These are phyloP conservation scores for Gallirallus australis DNA, from an alignment of 2,797 vertebrate species.

Conservation along the genomic window DNA sequence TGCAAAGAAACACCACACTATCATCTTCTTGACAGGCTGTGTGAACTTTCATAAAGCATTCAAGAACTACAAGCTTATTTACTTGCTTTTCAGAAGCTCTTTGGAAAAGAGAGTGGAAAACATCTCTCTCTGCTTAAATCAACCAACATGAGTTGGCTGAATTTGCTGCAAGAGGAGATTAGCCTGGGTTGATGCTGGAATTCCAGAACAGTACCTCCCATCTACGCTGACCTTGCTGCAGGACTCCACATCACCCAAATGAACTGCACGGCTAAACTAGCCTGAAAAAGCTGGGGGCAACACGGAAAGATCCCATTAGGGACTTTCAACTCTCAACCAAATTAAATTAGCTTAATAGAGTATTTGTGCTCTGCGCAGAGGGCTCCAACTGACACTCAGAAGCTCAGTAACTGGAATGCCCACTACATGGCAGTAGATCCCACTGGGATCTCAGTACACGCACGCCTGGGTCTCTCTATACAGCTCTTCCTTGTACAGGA, in stretches of 20 bases:
- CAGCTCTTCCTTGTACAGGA: neutral
- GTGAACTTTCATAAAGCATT: neutral
- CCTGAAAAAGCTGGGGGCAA: neutral
- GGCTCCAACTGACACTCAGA: neutral
- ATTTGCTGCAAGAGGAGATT: neutral
- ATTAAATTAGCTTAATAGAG: neutral
- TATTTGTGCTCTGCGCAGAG: neutral
- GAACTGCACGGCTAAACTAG: neutral
- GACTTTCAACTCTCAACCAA: neutral
- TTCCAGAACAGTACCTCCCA: neutral
- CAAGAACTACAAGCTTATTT: neutral
- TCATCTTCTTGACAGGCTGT: neutral
- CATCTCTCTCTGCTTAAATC: neutral
- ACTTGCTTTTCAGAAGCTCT: neutral
- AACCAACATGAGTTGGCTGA: neutral
- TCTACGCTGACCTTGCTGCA: fast-evolving
- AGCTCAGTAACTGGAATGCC: neutral
- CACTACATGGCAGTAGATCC: fast-evolving
- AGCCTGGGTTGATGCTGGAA: neutral
- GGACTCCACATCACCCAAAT: neutral
- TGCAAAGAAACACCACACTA: neutral
- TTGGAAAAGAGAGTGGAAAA: neutral
- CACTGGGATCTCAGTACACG: neutral
- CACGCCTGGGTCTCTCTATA: neutral
- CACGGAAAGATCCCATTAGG: neutral